Base-by-base conservation (phyloP, 2,888 invertebrate genomes). In the Cybosia mesomella region DNA sequence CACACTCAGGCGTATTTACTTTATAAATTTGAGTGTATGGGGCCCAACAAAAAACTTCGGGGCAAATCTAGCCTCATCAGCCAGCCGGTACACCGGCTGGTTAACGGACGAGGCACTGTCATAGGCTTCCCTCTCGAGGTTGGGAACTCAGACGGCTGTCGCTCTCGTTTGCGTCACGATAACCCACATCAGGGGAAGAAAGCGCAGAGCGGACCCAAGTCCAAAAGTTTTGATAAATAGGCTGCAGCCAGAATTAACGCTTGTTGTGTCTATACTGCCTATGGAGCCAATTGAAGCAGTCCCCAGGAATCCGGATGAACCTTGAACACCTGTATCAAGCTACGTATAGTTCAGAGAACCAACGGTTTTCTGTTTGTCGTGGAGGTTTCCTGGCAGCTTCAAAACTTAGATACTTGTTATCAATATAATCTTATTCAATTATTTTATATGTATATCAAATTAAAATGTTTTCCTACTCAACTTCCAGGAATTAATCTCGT, bases 401-500 rank as follows among this genome's bases (percentile, higher is more conserved):
- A 39, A 39, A 39, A 39, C 39, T 15, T 15, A 32, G 32, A 8
- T 10, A 36, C 36, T 43, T 18, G 1, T 43, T 18, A 58, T 11
- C 32, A 58, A 24, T 58, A n/a, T 13, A 18, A 58, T 58, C 32
- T n/a, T 58, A 24, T 2, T n/a, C 32, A 58, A 58, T 58, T 58
- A 15, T 32, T 34, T 59, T 59, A 59, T 15, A 59, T 36, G 36
- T 15, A 34, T 59, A 59, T 59, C 18, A 60, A 60, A 43, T 24
- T 60, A 43, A 43, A 28, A 49, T 62, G 32, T 34, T 63, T 63
- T 55, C 7, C 55, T 18, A 21, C 49, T 55, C 22, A 63, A 55
- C 63, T 63, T 55, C 63, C 63, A 49, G 55, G 24, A 18, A 54
- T 24, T 64, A 64, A 68, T 68, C 15, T 36, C 64, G 63, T 68